Evolutionary conservation across 2,888 invertebrate genomes (phyloP).

Genomic region (Orthonevra nobilis): DNA sequence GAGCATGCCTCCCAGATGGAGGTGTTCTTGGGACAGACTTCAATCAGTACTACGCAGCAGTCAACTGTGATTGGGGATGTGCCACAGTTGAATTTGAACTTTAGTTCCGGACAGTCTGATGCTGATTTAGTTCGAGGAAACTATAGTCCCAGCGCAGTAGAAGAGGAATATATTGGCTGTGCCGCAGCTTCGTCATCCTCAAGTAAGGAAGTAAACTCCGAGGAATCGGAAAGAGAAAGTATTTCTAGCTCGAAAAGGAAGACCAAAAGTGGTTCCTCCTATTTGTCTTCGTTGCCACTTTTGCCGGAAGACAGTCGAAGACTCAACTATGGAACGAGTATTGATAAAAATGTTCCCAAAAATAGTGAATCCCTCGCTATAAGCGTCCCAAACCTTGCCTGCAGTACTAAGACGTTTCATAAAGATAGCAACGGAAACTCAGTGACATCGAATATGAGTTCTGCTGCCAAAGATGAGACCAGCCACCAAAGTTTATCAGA

Average conservation of each 20-base stretch:
- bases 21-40: conserved; percentile 72
- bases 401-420: too few relatives aligned
- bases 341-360: background rate
- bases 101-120: conserved; percentile 73
- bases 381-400: too few relatives aligned
- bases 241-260: background rate
- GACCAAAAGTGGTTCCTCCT: background rate
- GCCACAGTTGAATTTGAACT: conserved; percentile 74
- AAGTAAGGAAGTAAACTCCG: conserved; percentile 26
- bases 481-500: too few relatives aligned
- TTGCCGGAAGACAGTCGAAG: conserved; percentile 28
- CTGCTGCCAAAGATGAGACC: too few relatives aligned
- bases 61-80: conserved; percentile 53
- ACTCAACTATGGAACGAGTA: background rate
- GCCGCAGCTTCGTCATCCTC: conserved; percentile 29
- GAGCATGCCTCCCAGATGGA: conserved; percentile 72
- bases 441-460: too few relatives aligned
- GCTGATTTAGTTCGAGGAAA: conserved; percentile 68
- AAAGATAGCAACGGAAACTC: too few relatives aligned
- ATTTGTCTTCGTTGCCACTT: conserved; percentile 6
- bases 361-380: background rate
- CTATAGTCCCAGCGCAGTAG: conserved; percentile 73
- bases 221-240: conserved; percentile 6
- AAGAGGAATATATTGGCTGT: conserved; percentile 65
- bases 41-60: conserved; percentile 53